These are phyloP conservation scores for Globodera rostochiensis DNA, from an alignment of 1,140 invertebrate species.

Conservation along the genomic window DNA sequence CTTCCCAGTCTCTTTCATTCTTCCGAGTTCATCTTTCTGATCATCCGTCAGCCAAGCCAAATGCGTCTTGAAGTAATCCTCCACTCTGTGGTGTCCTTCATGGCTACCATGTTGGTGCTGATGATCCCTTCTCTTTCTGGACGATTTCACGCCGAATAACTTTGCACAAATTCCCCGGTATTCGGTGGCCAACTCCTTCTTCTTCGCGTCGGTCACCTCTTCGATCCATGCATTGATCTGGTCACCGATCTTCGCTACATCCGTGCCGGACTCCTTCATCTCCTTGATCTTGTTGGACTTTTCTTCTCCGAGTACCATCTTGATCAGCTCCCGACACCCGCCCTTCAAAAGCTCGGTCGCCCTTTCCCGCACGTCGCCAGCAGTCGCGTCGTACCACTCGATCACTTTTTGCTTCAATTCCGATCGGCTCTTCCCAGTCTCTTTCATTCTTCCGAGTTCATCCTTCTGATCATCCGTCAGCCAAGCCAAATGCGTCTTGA, in stretches of 20 bases:
- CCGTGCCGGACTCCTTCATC: conserved; percentile 48
- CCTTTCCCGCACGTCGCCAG: conserved; percentile 45
- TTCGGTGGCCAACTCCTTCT: conserved; percentile 38
- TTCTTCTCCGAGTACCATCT: conserved; percentile 43
- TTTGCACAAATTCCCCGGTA: conserved; percentile 39
- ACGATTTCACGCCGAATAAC: conserved; percentile 41
- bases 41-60: conserved; percentile 48
- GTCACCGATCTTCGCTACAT: conserved; percentile 27
- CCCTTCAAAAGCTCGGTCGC: conserved; percentile 40
- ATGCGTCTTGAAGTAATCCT: conserved; percentile 50
- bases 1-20: conserved; percentile 22
- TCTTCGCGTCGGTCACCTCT: conserved; percentile 44
- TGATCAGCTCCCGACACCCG: conserved; percentile 45
- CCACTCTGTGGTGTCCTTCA: conserved; percentile 40
- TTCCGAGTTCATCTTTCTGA: conserved; percentile 37
- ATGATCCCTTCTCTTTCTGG: conserved; percentile 33
- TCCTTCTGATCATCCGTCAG: conserved; percentile 46
- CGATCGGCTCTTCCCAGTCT: conserved; percentile 1
- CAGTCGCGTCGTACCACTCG: conserved; percentile 24
- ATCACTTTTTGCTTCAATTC: conserved; percentile 33
- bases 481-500: conserved; percentile 51
- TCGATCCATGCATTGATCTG: conserved; percentile 44
- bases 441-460: conserved; percentile 26
- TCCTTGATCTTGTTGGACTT: conserved; percentile 49
- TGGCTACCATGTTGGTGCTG: conserved; percentile 14